Percentiles rank a stretch among this genome's conserved stretches.
These are phyloP conservation scores for Lutraria rhynchaena DNA, from an alignment of 1,140 invertebrate species.

Conservation along the genomic window DNA sequence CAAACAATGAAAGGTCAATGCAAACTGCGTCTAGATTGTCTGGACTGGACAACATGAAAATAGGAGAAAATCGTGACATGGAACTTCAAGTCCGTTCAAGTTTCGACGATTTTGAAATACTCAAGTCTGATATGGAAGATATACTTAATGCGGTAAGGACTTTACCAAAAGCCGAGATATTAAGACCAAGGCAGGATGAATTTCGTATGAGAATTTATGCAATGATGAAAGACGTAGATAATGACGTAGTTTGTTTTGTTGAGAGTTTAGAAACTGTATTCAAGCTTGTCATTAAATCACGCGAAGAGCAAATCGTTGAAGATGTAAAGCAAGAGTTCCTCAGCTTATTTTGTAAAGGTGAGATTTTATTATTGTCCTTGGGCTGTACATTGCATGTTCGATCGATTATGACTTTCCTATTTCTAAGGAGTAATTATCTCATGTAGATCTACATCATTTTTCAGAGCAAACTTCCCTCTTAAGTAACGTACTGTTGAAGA, in stretches of 20 bases:
- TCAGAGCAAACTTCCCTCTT: too few species aligned
- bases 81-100: background rate
- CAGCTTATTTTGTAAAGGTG: constrained; percentile 29
- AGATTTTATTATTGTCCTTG: too few species aligned
- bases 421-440: too few species aligned
- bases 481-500: too few species aligned
- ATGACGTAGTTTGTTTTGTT: constrained; percentile 10
- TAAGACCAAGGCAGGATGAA: background rate
- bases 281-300: constrained; percentile 5
- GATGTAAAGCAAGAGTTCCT: constrained; percentile 11
- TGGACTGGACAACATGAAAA: background rate
- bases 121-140: constrained; percentile 10
- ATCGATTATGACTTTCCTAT: too few species aligned
- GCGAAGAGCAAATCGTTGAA: background rate
- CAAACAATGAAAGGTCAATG: background rate
- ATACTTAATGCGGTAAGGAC: background rate
- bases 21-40: background rate
- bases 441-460: too few species aligned
- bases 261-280: background rate
- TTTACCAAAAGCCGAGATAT: background rate
- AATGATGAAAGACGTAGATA: background rate
- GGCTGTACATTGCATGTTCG: too few species aligned
- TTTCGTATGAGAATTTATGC: constrained; percentile 3
- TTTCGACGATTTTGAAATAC: constrained; percentile 1
- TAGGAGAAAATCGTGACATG: background rate